Base-by-base conservation (phyloP, 2,797 vertebrate genomes). In the Onychomys torridus region DNA sequence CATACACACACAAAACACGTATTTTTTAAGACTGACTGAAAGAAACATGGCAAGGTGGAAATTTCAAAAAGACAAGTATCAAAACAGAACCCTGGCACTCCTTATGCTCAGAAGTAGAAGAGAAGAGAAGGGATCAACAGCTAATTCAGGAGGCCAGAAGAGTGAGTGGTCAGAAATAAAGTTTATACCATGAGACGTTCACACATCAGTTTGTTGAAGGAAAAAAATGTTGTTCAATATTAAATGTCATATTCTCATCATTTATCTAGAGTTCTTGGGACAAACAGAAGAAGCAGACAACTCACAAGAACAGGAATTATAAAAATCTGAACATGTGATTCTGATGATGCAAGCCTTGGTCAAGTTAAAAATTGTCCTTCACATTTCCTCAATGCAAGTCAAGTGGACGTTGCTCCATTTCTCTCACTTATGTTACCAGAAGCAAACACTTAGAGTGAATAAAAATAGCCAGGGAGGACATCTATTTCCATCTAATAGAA, bases 341-440 rank as follows among this genome's bases (percentile, higher is more conserved):
- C 7, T n/a, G 43, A 40, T 73, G 81, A 89, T 55, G 55, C 0
- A 92, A 71, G 49, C 1, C 1, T 93, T 34, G 34, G 87, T 52
- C 37, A 93, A 61, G 32, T 71, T 94, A 77, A 89, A 89, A 63
- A 25, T 6, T 95, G 65, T 65, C 43, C 52, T 76, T 93, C 71
- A n/a, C 0, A 8, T 81, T 37, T 92, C 40, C 46, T 32, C 7
- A 40, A 78, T 29, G 46, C 13, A 65, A 96, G 8, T 43, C 37
- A 83, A 79, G 14, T 75, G 7, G 14, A 46, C 83, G 2, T 14
- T 49, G 32, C 82, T 25, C 8, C 69, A 52, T 76, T 87, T 90
- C 43, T 93, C 3, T 19, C 55, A 34, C 3, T 75, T 37, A 8
- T 46, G 2, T 79, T 59, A 14, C 5, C n/a, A 40, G 46, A 40